Evolutionary conservation across 2,888 invertebrate genomes (phyloP).

Genomic region (Choristoneura rosaceana): DNA sequence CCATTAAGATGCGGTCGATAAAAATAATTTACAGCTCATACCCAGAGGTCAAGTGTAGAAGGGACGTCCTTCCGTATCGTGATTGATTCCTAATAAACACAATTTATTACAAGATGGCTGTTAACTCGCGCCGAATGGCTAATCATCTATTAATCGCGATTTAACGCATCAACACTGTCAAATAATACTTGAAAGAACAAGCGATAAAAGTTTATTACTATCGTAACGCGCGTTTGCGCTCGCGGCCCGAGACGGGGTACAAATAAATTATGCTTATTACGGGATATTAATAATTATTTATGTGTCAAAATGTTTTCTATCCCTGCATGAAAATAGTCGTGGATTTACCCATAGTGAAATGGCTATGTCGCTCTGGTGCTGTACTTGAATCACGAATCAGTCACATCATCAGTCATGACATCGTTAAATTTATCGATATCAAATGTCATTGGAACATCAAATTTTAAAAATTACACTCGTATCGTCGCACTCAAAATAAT

Average conservation of each 20-base stretch:
- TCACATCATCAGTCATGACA: no score
- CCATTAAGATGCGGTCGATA: constrained; percentile 44
- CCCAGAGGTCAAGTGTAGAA: constrained; percentile 50
- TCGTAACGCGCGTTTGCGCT: constrained; percentile 43
- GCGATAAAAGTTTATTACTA: constrained; percentile 73
- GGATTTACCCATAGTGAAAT: no score
- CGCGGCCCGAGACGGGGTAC: constrained; percentile 18
- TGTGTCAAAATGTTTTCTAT: neutral
- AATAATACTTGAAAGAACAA: constrained; percentile 78
- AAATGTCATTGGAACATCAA: no score
- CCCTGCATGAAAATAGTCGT: neutral
- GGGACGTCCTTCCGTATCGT: constrained; percentile 48
- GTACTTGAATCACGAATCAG: no score
- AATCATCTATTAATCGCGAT: constrained; percentile 81
- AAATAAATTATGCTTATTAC: constrained; percentile 22
- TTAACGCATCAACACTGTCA: constrained; percentile 80
- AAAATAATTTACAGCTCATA: constrained; percentile 54
- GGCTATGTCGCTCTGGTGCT: no score
- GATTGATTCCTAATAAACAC: constrained; percentile 80
- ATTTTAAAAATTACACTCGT: no score
- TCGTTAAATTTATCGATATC: no score
- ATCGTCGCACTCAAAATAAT: no score
- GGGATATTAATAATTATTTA: constrained; percentile 5
- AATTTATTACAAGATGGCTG: constrained; percentile 77
- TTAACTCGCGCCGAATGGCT: constrained; percentile 74